phyloP scores from a whole-genome alignment of 2,113 vertebrate species.

The Anhinga rufa region DNA sequence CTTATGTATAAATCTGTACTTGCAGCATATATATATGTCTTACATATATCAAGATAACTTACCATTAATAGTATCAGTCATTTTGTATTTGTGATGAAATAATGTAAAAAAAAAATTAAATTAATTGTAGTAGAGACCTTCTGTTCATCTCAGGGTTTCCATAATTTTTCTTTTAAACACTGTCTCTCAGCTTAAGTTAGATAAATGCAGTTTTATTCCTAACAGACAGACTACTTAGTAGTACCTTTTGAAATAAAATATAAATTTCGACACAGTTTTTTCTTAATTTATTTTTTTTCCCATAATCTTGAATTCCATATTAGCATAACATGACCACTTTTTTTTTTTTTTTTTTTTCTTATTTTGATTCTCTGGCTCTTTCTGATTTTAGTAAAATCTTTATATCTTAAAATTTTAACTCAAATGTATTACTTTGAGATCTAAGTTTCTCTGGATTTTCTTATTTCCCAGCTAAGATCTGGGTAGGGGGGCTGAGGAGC shows the following conservation, averaged over 20 bases:
- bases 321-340: background rate
- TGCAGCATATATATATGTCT: background rate
- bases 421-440: background rate
- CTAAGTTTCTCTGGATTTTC: background rate
- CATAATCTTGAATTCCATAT: background rate
- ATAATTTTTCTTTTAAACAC: background rate
- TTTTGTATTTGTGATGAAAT: background rate
- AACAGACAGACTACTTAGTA: background rate
- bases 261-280: background rate
- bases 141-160: background rate
- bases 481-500: background rate
- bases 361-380: background rate
- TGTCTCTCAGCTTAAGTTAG: background rate
- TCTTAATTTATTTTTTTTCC: background rate
- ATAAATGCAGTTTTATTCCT: background rate
- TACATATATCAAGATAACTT: background rate
- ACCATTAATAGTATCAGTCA: background rate
- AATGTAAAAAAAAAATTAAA: background rate
- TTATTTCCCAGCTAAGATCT: background rate
- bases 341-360: background rate
- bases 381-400: background rate
- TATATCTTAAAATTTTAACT: background rate
- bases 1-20: background rate
- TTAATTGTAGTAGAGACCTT: background rate
- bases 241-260: background rate